phyloP scores from a whole-genome alignment of 2,113 vertebrate genomes.

The Cyanoderma ruficeps region DNA sequence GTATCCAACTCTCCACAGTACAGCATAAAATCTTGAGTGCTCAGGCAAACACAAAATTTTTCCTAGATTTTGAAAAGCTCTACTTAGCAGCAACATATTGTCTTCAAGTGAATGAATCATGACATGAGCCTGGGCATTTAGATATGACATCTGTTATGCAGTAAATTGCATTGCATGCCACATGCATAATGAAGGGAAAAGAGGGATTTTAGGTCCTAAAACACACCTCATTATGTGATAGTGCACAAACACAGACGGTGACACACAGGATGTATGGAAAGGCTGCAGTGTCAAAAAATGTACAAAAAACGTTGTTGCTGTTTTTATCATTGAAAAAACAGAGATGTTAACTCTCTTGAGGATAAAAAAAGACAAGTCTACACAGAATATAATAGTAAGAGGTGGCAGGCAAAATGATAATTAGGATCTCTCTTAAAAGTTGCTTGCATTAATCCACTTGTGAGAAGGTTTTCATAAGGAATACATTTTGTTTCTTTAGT shows the following conservation, averaged over 20 bases:
- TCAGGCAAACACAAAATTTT: slow-evolving; percentile 40
- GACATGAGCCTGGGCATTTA: slow-evolving; percentile 69
- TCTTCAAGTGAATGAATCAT: slow-evolving; percentile 77
- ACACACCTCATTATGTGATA: slow-evolving; percentile 48
- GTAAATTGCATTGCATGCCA: slow-evolving; percentile 65
- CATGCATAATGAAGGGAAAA: slow-evolving; percentile 69
- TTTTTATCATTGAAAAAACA: slow-evolving; percentile 48
- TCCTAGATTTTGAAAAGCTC: slow-evolving; percentile 34
- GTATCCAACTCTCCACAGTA: neutral
- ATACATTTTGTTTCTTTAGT: neutral
- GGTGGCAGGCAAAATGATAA: neutral
- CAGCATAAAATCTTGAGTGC: neutral
- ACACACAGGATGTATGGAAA: slow-evolving; percentile 60
- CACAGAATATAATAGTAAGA: neutral
- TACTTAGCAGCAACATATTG: slow-evolving; percentile 65
- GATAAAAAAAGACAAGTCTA: neutral
- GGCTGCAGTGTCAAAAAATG: slow-evolving; percentile 7
- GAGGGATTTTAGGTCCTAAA: slow-evolving; percentile 58
- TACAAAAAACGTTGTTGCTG: slow-evolving; percentile 7
- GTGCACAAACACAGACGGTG: slow-evolving; percentile 24
- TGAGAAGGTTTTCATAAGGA: neutral
- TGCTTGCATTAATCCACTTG: neutral
- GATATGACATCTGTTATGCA: slow-evolving; percentile 74
- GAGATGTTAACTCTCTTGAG: neutral
- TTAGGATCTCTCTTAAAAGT: neutral